Evolutionary conservation across 2,113 vertebrate species (phyloP).

Genomic region (Lepisosteus osseus): DNA sequence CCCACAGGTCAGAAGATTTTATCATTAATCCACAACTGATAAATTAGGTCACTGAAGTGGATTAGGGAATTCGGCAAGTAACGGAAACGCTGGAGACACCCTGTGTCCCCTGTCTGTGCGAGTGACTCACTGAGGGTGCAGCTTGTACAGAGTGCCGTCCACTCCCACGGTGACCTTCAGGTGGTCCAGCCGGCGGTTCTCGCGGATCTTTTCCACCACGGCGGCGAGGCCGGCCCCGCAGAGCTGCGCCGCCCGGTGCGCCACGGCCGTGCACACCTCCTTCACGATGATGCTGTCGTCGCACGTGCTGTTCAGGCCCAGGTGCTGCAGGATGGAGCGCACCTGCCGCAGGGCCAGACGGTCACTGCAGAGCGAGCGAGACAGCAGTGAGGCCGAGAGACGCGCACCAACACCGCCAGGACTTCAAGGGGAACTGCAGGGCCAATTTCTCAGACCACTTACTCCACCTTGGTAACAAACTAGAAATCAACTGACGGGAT

Average conservation of each 20-base stretch:
- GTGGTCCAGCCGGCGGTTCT: constrained; percentile 81
- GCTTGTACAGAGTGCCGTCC: constrained; percentile 93
- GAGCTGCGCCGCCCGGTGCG: constrained; percentile 82
- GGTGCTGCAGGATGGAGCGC: constrained; percentile 86
- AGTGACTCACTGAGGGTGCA: constrained; percentile 87
- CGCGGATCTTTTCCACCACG: constrained; percentile 87
- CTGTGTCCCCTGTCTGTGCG: neutral
- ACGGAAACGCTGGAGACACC: too few relatives aligned
- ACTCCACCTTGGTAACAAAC: neutral
- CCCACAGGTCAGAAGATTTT: too few relatives aligned
- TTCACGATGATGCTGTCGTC: constrained; percentile 96
- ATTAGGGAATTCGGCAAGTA: too few relatives aligned
- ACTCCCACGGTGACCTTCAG: constrained; percentile 87
- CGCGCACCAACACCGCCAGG: neutral
- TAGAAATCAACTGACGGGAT: rapidly evolving
- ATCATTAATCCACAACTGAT: too few relatives aligned
- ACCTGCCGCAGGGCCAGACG: constrained; percentile 90
- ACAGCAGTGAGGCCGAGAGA: neutral
- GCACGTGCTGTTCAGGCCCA: constrained; percentile 87
- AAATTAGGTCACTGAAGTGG: too few relatives aligned
- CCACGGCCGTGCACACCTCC: constrained; percentile 87
- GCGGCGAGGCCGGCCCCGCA: constrained; percentile 88
- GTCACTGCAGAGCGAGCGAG: constrained; percentile 62
- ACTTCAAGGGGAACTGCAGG: neutral
- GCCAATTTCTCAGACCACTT: too few relatives aligned